A percentile compares a stretch with the other conserved stretches of the same genome.
These are phyloP conservation scores for Strigamia maritima DNA, from an alignment of 2,888 invertebrate species.

Conservation along the genomic window DNA sequence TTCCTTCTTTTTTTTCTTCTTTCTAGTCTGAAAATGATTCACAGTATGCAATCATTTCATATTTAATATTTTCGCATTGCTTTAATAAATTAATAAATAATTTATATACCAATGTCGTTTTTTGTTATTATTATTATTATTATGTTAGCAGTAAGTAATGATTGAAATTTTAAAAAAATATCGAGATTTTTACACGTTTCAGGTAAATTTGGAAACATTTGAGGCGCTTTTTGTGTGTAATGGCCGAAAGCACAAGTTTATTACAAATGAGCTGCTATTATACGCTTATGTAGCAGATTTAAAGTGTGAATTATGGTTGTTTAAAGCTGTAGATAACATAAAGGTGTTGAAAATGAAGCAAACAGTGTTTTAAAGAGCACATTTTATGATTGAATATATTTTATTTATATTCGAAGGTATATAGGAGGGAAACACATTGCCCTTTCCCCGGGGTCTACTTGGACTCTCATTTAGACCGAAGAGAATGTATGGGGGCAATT, in stretches of 20 bases:
- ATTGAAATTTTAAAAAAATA: too few species aligned
- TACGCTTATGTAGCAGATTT: neutral
- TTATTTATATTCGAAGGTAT: neutral
- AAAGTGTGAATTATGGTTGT: neutral
- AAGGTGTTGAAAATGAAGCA: neutral
- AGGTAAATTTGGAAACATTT: neutral
- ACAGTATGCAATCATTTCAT: too few species aligned
- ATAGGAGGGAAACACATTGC: neutral
- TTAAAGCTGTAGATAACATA: neutral
- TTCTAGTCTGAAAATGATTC: too few species aligned
- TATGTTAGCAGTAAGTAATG: too few species aligned
- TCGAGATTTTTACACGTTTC: too few species aligned
- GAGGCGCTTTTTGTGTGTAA: neutral
- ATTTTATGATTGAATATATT: neutral
- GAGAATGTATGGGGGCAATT: slow-evolving; percentile 15
- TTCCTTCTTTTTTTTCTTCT: too few species aligned
- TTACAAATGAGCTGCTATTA: neutral
- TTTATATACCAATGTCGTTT: neutral
- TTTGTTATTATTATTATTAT: neutral
- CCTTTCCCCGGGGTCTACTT: slow-evolving; percentile 12
- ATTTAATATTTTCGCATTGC: neutral
- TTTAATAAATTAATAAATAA: neutral
- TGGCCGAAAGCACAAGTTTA: neutral
- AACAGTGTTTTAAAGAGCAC: neutral
- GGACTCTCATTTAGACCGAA: slow-evolving; percentile 12